A percentile compares a stretch with the other conserved stretches of the same genome.
Conservation (phyloP, 2,113 vertebrate species). For the Hypomesus transpacificus region DNA sequence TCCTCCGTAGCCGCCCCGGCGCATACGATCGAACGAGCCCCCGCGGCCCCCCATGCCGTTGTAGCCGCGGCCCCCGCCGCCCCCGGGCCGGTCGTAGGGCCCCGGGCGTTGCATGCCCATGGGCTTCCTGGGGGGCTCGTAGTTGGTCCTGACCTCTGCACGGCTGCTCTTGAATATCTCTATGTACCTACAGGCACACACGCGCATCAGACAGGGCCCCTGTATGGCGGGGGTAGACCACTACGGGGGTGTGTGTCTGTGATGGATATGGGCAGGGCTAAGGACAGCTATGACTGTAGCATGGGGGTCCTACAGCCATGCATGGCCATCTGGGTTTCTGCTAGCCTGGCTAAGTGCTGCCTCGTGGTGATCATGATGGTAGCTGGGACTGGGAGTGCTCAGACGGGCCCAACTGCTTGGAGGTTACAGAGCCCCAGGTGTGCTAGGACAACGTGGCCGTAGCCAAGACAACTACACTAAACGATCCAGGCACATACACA, state of each 20-base stretch:
- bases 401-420: too few relatives aligned
- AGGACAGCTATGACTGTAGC: neutral
- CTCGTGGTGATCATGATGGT: neutral
- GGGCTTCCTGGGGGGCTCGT: slow-evolving; percentile 93
- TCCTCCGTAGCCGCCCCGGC: slow-evolving; percentile 92
- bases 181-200: slow-evolving; percentile 87
- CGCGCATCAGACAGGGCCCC: slow-evolving; percentile 21
- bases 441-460: too few relatives aligned
- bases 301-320: slow-evolving; percentile 13
- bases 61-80: slow-evolving; percentile 82
- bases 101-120: slow-evolving; percentile 96
- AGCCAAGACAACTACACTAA: too few relatives aligned
- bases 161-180: slow-evolving; percentile 99
- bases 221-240: neutral
- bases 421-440: too few relatives aligned
- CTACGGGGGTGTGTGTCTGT: neutral
- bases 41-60: slow-evolving; percentile 81
- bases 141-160: slow-evolving; percentile 96
- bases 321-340: neutral
- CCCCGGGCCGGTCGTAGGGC: slow-evolving; percentile 91
- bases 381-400: neutral
- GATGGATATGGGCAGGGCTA: neutral
- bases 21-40: slow-evolving; percentile 92
- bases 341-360: neutral
- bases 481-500: too few relatives aligned